Conservation (phyloP, 1,140 invertebrate species). For the Brachionus calyciflorus region DNA sequence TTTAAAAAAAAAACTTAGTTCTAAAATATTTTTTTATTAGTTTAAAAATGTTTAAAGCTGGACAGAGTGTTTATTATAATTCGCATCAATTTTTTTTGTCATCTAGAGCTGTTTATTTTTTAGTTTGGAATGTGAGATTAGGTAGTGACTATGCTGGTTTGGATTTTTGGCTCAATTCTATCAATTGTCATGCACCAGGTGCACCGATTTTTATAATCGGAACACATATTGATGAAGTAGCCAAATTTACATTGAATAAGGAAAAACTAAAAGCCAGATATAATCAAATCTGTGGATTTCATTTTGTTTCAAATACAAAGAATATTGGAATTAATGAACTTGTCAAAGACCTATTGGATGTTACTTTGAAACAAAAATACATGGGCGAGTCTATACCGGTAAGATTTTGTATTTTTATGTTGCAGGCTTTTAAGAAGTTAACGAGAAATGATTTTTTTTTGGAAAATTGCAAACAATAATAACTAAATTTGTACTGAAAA, state of each 20-base stretch:
- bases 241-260: conserved; percentile 51
- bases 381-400: conserved; percentile 55
- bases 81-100: conserved; percentile 61
- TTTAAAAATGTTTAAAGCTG: conserved; percentile 51
- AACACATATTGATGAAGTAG: conserved; percentile 58
- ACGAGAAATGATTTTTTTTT: no score
- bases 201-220: conserved; percentile 58
- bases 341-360: conserved; percentile 31
- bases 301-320: conserved; percentile 55
- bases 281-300: conserved; percentile 55
- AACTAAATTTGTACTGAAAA: no score
- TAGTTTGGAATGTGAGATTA: conserved; percentile 58
- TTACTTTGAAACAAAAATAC: conserved; percentile 42
- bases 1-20: background rate
- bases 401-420: no score
- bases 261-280: conserved; percentile 52
- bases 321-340: conserved; percentile 51
- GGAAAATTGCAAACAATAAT: no score
- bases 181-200: conserved; percentile 58
- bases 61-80: conserved; percentile 60
- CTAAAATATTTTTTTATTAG: background rate
- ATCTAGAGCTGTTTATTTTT: conserved; percentile 56
- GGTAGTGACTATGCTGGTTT: conserved; percentile 59
- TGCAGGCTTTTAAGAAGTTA: no score
- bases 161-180: conserved; percentile 60